These are phyloP conservation scores for Hydrolagus colliei DNA, from an alignment of 2,797 vertebrate genomes.

Conservation along the genomic window DNA sequence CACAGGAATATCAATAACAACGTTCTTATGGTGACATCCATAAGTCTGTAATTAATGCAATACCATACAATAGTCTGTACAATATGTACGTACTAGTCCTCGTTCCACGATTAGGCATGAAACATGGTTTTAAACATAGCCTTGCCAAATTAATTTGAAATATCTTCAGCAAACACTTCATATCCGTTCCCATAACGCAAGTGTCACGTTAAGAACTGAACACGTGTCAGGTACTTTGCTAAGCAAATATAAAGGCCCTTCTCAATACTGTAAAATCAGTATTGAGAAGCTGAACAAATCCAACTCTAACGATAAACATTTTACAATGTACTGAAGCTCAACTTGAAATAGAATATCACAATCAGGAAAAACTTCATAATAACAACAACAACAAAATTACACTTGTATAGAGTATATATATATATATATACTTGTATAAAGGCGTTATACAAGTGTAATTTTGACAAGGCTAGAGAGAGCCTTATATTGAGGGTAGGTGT, in stretches of 20 bases:
- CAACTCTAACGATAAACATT: too few species aligned
- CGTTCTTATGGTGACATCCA: neutral
- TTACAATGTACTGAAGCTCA: neutral
- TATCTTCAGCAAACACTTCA: neutral
- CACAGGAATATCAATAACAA: neutral
- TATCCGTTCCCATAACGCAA: neutral
- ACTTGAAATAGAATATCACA: neutral
- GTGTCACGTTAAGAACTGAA: neutral
- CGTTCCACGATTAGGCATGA: neutral
- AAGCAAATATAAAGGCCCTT: neutral
- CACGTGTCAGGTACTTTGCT: too few species aligned
- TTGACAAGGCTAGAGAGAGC: too few species aligned
- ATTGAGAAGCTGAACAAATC: neutral
- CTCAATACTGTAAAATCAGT: neutral
- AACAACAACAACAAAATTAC: too few species aligned
- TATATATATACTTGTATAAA: too few species aligned
- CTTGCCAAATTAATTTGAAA: neutral
- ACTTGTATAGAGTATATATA: too few species aligned
- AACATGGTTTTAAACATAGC: neutral
- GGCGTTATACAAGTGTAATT: too few species aligned
- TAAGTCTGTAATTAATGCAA: neutral
- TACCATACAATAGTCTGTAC: neutral
- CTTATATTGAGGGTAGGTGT: too few species aligned
- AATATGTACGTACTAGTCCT: constrained; percentile 9
- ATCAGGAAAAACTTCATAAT: too few species aligned